Evolutionary conservation across 2,113 vertebrate genomes (phyloP).

Genomic region (Chaetura pelagica): DNA sequence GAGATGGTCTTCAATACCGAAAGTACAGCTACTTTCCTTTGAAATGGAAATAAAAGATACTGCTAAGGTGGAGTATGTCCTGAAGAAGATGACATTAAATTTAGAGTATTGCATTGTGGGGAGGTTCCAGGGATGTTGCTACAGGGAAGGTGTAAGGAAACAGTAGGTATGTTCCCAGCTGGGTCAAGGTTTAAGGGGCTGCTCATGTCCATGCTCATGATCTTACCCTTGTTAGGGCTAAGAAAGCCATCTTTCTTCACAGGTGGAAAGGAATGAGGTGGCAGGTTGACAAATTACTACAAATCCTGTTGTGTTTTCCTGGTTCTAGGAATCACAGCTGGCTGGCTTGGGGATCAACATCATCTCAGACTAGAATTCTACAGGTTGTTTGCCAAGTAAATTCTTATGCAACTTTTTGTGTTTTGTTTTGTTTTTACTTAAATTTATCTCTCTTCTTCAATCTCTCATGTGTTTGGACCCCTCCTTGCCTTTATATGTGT

Average conservation of each 20-base stretch:
- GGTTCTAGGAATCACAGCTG: neutral
- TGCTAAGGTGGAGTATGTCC: neutral
- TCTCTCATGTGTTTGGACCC: neutral
- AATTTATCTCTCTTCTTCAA: neutral
- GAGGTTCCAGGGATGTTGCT: neutral
- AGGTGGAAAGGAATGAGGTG: neutral
- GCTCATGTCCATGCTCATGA: neutral
- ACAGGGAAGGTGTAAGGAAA: neutral
- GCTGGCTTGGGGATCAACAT: neutral
- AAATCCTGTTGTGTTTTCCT: neutral
- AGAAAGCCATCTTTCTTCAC: neutral
- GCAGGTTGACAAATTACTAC: neutral
- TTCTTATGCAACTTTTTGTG: neutral
- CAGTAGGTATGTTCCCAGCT: accelerated
- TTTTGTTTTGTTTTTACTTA: neutral
- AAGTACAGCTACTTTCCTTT: neutral
- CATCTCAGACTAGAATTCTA: neutral
- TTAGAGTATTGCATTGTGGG: neutral
- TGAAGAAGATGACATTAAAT: neutral
- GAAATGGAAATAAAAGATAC: neutral
- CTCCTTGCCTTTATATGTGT: neutral
- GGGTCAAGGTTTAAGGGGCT: neutral
- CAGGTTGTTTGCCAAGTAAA: neutral
- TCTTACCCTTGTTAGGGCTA: neutral
- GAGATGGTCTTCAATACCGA: neutral